These are phyloP conservation scores for Pithys albifrons DNA, from an alignment of 2,113 vertebrate species.

Conservation along the genomic window DNA sequence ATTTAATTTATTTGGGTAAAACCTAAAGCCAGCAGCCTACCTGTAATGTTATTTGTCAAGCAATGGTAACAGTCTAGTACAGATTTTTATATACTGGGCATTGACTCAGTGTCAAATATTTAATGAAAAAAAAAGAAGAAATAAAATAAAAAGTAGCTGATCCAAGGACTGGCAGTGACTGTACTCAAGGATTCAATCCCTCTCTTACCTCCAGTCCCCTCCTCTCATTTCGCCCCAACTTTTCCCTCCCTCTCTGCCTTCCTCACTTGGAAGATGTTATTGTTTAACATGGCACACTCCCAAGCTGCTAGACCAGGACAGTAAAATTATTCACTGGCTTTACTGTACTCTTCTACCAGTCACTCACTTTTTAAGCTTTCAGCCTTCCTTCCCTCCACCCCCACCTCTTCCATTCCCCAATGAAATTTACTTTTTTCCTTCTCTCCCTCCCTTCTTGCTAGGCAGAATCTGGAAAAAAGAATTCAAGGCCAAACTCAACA, in stretches of 20 bases:
- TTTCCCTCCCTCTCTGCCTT: conserved; percentile 25
- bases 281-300: conserved; percentile 73
- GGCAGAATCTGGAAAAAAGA: conserved; percentile 67
- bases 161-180: conserved; percentile 30
- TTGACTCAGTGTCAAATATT: conserved; percentile 51
- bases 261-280: conserved; percentile 66
- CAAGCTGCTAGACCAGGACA: conserved; percentile 66
- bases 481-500: conserved; percentile 74
- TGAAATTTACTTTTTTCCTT: conserved; percentile 37
- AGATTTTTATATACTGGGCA: conserved; percentile 29
- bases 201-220: background rate
- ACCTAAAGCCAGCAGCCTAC: background rate
- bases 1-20: conserved; percentile 6
- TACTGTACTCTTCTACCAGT: conserved; percentile 66
- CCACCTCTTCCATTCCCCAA: conserved; percentile 31
- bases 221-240: background rate
- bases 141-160: background rate
- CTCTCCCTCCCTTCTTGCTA: conserved; percentile 26
- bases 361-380: conserved; percentile 60
- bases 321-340: conserved; percentile 72
- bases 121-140: background rate
- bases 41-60: conserved; percentile 9
- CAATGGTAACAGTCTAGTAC: background rate
- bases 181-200: background rate
- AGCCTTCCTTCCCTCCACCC: background rate